Percentiles rank a stretch among this genome's conserved stretches.
Conservation (phyloP, 2,888 invertebrate genomes). For the Spicauda simplicius region DNA sequence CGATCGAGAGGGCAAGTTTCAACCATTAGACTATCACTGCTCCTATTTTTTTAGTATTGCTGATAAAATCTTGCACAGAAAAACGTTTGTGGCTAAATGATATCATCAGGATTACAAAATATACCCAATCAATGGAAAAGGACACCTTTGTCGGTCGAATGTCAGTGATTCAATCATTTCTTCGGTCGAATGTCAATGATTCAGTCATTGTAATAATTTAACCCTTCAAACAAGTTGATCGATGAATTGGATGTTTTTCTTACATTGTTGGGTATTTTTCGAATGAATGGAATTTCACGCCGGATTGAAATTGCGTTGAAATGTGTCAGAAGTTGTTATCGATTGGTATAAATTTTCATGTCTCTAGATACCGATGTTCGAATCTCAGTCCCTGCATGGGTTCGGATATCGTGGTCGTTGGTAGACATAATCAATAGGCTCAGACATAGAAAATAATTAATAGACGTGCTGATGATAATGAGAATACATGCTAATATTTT, state of each 20-base stretch:
- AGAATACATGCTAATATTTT: too few species aligned
- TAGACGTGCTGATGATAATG: too few species aligned
- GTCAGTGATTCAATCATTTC: neutral
- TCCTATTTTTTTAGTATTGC: too few species aligned
- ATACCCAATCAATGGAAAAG: neutral
- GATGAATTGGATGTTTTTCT: conserved; percentile 1
- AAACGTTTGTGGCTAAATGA: neutral
- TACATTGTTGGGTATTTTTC: neutral
- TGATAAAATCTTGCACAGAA: neutral
- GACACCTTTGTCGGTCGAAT: neutral
- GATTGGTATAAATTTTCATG: neutral
- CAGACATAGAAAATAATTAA: too few species aligned
- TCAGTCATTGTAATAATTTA: conserved; percentile 1
- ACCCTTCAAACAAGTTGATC: conserved; percentile 11
- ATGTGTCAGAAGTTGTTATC: neutral
- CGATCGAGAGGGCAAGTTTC: too few species aligned
- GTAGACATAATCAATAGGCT: too few species aligned
- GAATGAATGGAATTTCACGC: neutral
- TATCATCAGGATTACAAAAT: neutral
- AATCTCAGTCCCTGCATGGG: neutral
- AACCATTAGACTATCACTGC: too few species aligned
- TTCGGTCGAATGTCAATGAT: neutral
- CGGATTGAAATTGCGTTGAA: neutral
- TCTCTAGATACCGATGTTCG: neutral
- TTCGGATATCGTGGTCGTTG: too few species aligned